Conservation (phyloP, 2,797 vertebrate species). For the Sternotherus odoratus region DNA sequence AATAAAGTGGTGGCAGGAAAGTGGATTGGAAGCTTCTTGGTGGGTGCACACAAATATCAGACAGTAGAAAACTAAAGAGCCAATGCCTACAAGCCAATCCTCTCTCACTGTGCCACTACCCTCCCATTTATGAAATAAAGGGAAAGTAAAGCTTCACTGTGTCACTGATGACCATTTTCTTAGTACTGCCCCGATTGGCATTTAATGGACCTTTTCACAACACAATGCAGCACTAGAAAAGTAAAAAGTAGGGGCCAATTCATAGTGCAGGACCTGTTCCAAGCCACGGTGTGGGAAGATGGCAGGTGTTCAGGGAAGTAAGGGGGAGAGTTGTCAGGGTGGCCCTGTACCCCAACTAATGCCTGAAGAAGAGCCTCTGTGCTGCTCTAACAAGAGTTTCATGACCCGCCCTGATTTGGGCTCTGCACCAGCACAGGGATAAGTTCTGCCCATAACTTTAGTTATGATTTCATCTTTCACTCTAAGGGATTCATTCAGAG, state of each 20-base stretch:
- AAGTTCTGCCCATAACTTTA: background rate
- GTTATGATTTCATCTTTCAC: background rate
- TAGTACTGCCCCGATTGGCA: background rate
- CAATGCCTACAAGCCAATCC: constrained; percentile 7
- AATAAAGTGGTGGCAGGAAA: background rate
- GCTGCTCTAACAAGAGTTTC: background rate
- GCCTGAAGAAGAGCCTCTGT: background rate
- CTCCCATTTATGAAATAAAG: constrained; percentile 11
- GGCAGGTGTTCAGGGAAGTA: background rate
- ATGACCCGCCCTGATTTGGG: fast-evolving
- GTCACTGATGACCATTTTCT: constrained; percentile 16
- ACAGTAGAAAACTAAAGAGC: background rate
- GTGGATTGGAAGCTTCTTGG: background rate
- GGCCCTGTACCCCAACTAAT: background rate
- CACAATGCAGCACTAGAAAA: background rate
- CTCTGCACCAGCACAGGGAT: background rate
- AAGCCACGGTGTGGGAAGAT: background rate
- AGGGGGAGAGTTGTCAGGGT: background rate
- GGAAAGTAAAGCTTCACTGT: background rate
- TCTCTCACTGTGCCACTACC: background rate
- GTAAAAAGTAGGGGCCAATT: background rate
- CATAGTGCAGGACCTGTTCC: background rate
- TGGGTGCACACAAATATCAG: background rate
- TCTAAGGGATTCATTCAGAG: background rate
- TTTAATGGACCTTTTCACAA: background rate